Evolutionary conservation across 2,113 vertebrate genomes (phyloP).

Genomic region (Coturnix japonica): DNA sequence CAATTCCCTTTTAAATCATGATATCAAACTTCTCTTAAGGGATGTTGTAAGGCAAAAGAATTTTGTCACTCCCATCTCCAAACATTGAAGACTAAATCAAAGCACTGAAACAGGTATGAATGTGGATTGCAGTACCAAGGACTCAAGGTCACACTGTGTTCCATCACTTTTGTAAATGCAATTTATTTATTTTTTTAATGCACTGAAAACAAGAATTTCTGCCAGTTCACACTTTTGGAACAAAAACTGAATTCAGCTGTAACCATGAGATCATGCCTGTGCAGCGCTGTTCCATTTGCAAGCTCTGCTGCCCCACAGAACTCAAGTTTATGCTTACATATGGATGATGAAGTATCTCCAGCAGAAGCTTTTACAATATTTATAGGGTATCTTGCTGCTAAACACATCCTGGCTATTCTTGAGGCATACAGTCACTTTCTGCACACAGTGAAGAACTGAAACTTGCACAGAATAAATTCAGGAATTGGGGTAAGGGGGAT

Average conservation of each 20-base stretch:
- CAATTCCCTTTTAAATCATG: neutral
- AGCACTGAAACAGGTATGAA: neutral
- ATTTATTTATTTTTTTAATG: neutral
- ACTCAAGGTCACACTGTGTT: rapidly evolving
- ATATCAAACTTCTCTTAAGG: neutral
- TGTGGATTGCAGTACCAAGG: neutral
- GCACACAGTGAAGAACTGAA: neutral
- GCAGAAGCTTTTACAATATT: neutral
- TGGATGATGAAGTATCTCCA: neutral
- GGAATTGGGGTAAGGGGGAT: constrained; percentile 38
- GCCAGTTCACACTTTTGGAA: neutral
- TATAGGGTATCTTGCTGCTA: neutral
- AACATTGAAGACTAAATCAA: neutral
- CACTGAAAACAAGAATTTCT: neutral
- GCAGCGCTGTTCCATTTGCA: neutral
- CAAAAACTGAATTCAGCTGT: neutral
- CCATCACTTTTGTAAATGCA: neutral
- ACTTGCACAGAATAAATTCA: constrained; percentile 26
- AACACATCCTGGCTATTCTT: neutral
- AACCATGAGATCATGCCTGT: rapidly evolving
- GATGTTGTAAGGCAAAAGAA: neutral
- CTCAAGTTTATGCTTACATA: neutral
- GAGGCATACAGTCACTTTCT: neutral
- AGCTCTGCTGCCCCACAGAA: neutral
- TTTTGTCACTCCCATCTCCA: neutral